Conservation (phyloP, 2,797 vertebrate genomes). For the Poeciliopsis paucimaculata region DNA sequence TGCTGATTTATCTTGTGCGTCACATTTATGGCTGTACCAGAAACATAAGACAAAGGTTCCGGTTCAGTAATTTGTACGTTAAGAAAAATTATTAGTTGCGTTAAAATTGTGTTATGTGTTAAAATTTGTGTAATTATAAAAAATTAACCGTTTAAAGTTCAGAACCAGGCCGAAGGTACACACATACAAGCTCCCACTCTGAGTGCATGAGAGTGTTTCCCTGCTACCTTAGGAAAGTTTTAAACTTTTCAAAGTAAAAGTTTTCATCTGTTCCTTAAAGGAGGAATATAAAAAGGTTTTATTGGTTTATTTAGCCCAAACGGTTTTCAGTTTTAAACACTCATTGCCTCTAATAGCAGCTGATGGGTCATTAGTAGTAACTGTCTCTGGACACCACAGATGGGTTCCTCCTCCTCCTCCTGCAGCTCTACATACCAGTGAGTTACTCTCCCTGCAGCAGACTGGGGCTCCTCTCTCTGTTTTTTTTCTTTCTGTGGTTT, state of each 20-base stretch:
- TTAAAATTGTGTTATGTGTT: too few relatives aligned
- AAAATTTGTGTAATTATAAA: too few relatives aligned
- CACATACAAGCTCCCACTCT: not conserved
- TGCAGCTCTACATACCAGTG: constrained; percentile 79
- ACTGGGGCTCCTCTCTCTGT: constrained; percentile 77
- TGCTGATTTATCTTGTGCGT: too few relatives aligned
- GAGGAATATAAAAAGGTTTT: not conserved
- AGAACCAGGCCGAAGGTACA: too few relatives aligned
- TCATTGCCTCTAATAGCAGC: constrained; percentile 2
- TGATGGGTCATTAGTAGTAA: too few relatives aligned
- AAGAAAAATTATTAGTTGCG: too few relatives aligned
- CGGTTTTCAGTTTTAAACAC: not conserved
- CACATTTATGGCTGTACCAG: too few relatives aligned
- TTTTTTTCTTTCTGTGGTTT: constrained; percentile 77
- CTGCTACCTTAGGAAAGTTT: too few relatives aligned
- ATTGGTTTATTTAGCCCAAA: not conserved
- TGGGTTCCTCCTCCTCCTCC: constrained; percentile 57
- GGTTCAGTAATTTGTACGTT: too few relatives aligned
- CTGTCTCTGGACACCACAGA: constrained; percentile 66
- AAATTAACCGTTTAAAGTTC: too few relatives aligned
- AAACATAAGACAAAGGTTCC: too few relatives aligned
- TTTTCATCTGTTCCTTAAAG: not conserved
- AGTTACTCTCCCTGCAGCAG: constrained; percentile 82
- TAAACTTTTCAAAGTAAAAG: not conserved
- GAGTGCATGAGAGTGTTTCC: not conserved